Percentiles rank a stretch among this genome's conserved stretches.
These are phyloP conservation scores for Mythimna impura DNA, from an alignment of 2,888 invertebrate genomes.

Conservation along the genomic window DNA sequence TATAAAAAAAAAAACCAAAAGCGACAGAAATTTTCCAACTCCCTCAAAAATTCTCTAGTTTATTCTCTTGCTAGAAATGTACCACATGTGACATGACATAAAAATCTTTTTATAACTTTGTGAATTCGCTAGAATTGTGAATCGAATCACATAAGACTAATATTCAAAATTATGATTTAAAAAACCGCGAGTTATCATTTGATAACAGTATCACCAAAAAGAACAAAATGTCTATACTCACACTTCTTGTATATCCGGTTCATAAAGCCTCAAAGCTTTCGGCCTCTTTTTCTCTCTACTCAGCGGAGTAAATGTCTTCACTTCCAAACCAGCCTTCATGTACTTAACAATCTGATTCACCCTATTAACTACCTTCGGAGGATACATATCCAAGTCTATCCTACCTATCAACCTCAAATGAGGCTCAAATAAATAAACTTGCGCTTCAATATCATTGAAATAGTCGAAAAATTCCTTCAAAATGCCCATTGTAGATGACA, in stretches of 20 bases:
- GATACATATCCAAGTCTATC: constrained; percentile 91
- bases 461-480: constrained; percentile 90
- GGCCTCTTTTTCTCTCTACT: constrained; percentile 93
- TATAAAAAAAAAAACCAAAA: no score
- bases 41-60: no score
- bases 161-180: no score
- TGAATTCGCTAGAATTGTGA: no score
- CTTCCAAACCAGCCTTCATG: constrained; percentile 87
- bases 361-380: constrained; percentile 87
- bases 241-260: constrained; percentile 96
- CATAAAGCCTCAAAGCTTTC: constrained; percentile 95
- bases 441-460: constrained; percentile 83
- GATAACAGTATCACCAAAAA: constrained; percentile 2
- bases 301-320: constrained; percentile 90
- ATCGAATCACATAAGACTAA: no score
- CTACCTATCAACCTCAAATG: constrained; percentile 89
- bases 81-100: no score
- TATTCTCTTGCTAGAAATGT: no score
- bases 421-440: constrained; percentile 88
- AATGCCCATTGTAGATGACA: constrained; percentile 90
- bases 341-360: constrained; percentile 84
- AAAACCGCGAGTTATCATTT: no score
- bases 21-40: no score
- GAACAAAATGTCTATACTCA: constrained; percentile 88
- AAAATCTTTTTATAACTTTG: no score